Evolutionary conservation across 2,797 vertebrate species (phyloP), one percentile per base, ranked within the genome.

Genomic region (Enteromius argenteus): DNA sequence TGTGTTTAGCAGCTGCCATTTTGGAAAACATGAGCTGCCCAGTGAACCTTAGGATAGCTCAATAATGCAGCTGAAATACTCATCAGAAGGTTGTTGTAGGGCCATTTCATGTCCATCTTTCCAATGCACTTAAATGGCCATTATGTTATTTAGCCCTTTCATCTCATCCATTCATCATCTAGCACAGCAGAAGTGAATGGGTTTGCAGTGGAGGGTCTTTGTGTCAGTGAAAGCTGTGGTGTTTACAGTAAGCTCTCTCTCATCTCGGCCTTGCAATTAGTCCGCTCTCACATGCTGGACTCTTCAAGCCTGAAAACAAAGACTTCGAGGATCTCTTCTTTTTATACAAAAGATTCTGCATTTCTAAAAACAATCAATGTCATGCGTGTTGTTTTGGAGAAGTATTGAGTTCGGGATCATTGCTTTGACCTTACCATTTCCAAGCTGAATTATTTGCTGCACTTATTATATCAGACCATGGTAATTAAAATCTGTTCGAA

Each of bases 241-340:
- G 53, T 89, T 83, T 88, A 67, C 81, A 86, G 79, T 88, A 80
- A 91, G 80, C 86, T 81, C 67, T 80, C 76, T 8, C 27, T 44
- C 19, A 44, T 64, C 39, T 76, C 71, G 37, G 75, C 62, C 67
- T 37, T 84, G 23, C 68, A 81, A 39, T 79, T 56, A 78, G 37
- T 78, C 75, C 66, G 53, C 79, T 75, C 78, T 81, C 19, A 27
- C 37, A n/a, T 6, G 7, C 9, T 64, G 1, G 0, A 30, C 44
- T 32, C 81, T 90, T 88, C 87, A 90, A 68, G 75, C 30, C 35
- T 1, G 71, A 56, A 66, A 80, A 89, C 88, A 84, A 21, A 80
- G 17, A 56, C 84, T 60, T 79, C 3, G 3, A 64, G 23, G 58
- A 32, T 30, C 46, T 68, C 37, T 66, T 77, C 53, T 79, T 79